Percentiles rank a stretch among this genome's conserved stretches.
These are phyloP conservation scores for Anguilla rostrata DNA, from an alignment of 2,113 vertebrate genomes.

Conservation along the genomic window DNA sequence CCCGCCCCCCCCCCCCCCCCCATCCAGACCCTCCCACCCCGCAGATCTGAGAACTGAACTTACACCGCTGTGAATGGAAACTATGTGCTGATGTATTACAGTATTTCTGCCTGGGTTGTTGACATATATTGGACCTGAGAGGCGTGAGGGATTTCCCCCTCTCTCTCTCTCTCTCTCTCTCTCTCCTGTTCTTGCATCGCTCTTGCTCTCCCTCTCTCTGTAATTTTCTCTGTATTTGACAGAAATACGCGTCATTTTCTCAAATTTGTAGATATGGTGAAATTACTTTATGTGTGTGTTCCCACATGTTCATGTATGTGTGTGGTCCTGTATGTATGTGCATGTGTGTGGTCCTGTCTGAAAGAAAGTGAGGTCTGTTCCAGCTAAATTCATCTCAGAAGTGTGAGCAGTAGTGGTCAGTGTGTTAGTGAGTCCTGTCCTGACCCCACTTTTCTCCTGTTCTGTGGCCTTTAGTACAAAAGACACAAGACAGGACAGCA, in stretches of 20 bases:
- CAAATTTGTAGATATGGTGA: not conserved
- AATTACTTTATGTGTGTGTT: not conserved
- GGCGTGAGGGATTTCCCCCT: not conserved
- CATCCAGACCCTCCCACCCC: not conserved
- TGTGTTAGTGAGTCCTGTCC: not conserved
- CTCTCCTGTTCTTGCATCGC: too few species aligned
- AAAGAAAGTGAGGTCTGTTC: not conserved
- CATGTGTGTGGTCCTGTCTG: not conserved
- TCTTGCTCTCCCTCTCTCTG: too few species aligned
- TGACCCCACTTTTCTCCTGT: conserved; percentile 15
- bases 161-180: too few species aligned
- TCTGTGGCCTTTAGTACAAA: conserved; percentile 76
- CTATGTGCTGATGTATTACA: not conserved
- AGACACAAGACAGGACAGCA: conserved; percentile 76
- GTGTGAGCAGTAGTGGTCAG: not conserved
- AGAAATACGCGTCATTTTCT: not conserved
- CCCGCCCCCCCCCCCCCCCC: not conserved
- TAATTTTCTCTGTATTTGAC: not conserved
- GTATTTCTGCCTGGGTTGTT: not conserved
- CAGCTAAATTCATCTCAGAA: not conserved
- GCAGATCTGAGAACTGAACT: not conserved
- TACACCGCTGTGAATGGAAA: not conserved
- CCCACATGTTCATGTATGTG: not conserved
- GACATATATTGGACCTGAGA: not conserved
- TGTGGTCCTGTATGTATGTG: not conserved